Percentiles rank a stretch among this genome's conserved stretches.
Evolutionary conservation across 2,797 vertebrate species (phyloP).

Genomic region (Hemitrygon akajei): DNA sequence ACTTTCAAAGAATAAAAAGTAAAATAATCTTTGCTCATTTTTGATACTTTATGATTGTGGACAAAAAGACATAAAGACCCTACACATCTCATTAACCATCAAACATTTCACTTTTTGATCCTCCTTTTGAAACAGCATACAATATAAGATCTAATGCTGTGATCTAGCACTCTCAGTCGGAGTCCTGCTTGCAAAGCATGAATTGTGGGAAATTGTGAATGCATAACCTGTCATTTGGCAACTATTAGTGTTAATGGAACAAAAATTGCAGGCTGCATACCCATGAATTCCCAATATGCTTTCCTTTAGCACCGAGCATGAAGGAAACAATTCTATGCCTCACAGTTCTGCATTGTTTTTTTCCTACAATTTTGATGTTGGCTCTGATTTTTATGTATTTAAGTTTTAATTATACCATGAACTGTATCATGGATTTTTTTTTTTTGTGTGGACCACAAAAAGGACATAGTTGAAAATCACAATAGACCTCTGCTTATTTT

Average conservation of each 20-base stretch:
- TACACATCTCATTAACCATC: slow-evolving; percentile 5
- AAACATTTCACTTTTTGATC: not conserved
- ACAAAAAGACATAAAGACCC: not conserved
- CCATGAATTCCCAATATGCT: not conserved
- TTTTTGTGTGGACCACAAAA: not conserved
- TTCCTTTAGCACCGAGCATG: not conserved
- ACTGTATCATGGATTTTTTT: not conserved
- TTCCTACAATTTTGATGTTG: not conserved
- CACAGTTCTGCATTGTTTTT: not conserved
- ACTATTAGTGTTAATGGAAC: slow-evolving; percentile 16
- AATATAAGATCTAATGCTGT: not conserved
- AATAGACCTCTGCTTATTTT: not conserved
- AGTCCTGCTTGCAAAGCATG: not conserved
- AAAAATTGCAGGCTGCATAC: slow-evolving; percentile 3
- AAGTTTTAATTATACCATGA: not conserved
- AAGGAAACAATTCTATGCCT: not conserved
- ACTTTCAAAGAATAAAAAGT: not conserved
- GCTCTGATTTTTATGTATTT: not conserved
- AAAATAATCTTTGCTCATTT: slow-evolving; percentile 1
- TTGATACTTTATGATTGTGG: not conserved
- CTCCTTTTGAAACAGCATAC: not conserved
- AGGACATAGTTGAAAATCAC: not conserved
- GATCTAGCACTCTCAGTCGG: not conserved
- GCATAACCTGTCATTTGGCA: not conserved
- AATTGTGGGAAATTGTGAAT: not conserved